Conservation (phyloP, 2,113 vertebrate species). For the Chamaea fasciata region DNA sequence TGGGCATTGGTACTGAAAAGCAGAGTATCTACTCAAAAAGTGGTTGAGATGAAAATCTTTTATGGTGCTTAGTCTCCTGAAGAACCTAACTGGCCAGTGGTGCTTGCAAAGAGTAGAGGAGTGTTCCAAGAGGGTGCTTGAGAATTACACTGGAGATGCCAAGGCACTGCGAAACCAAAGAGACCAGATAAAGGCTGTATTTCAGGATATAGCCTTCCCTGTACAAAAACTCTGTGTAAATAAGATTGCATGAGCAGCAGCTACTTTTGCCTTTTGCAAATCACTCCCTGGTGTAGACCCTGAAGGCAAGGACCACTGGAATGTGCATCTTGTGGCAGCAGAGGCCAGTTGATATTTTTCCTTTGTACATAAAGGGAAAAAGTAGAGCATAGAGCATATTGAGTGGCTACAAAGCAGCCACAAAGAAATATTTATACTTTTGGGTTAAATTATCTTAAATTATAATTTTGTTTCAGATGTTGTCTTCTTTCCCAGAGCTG, state of each 20-base stretch:
- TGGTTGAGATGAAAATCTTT: background rate
- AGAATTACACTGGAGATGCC: background rate
- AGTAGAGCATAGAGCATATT: background rate
- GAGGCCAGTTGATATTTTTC: background rate
- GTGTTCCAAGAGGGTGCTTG: background rate
- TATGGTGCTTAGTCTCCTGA: background rate
- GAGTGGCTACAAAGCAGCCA: background rate
- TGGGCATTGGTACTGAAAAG: background rate
- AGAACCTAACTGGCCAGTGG: background rate
- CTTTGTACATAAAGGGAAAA: background rate
- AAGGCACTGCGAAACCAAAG: background rate
- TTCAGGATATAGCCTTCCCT: background rate
- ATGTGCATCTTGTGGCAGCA: background rate
- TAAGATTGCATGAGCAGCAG: background rate
- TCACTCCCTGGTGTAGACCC: background rate
- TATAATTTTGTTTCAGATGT: background rate
- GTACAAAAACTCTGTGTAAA: background rate
- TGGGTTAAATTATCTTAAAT: too few relatives aligned
- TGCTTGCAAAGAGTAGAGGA: background rate
- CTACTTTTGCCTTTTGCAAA: background rate
- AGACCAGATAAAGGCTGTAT: background rate
- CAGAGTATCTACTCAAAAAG: background rate
- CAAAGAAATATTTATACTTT: too few relatives aligned
- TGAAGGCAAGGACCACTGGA: background rate
- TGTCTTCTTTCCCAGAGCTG: background rate